Conservation (phyloP, 2,888 invertebrate species). For the Ethmia dodecea region DNA sequence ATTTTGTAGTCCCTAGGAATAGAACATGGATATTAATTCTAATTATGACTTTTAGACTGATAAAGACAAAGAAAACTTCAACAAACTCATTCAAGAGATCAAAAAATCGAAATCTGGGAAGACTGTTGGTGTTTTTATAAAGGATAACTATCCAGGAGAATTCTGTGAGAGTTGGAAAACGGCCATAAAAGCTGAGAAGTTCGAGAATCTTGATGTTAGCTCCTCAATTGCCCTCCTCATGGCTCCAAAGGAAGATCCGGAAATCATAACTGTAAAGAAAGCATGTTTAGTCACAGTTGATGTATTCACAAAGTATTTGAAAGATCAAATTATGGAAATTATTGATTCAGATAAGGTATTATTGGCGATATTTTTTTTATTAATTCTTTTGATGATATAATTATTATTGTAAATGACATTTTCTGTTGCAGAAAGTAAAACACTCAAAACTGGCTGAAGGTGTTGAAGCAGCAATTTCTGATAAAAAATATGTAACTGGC, state of each 20-base stretch:
- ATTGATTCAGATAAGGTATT: slow-evolving; percentile 96
- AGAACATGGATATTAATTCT: too few species aligned
- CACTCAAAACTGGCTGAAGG: slow-evolving; percentile 97
- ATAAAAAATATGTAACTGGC: slow-evolving; percentile 96
- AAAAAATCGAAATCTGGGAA: slow-evolving; percentile 94
- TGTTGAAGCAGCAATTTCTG: slow-evolving; percentile 94
- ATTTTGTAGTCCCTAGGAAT: too few species aligned
- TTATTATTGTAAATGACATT: too few species aligned
- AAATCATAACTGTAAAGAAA: slow-evolving; percentile 92
- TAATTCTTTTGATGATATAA: background rate
- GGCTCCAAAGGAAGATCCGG: slow-evolving; percentile 96
- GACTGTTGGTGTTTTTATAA: slow-evolving; percentile 91
- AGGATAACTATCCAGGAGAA: slow-evolving; percentile 95
- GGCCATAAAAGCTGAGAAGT: slow-evolving; percentile 84
- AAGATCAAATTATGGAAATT: slow-evolving; percentile 98
- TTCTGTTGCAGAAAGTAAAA: slow-evolving; percentile 90
- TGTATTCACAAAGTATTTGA: slow-evolving; percentile 96
- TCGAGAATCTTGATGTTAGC: slow-evolving; percentile 93
- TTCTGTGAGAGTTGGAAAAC: slow-evolving; percentile 95
- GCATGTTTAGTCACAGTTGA: slow-evolving; percentile 96
- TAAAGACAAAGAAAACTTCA: slow-evolving; percentile 95
- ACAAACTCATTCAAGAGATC: slow-evolving; percentile 86
- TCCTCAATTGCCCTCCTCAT: slow-evolving; percentile 90
- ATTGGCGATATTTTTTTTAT: slow-evolving; percentile 55
- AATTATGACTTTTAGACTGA: slow-evolving; percentile 83